Evolutionary conservation across 2,797 vertebrate species (phyloP).

Genomic region (Sebastes kiyomatsui): DNA sequence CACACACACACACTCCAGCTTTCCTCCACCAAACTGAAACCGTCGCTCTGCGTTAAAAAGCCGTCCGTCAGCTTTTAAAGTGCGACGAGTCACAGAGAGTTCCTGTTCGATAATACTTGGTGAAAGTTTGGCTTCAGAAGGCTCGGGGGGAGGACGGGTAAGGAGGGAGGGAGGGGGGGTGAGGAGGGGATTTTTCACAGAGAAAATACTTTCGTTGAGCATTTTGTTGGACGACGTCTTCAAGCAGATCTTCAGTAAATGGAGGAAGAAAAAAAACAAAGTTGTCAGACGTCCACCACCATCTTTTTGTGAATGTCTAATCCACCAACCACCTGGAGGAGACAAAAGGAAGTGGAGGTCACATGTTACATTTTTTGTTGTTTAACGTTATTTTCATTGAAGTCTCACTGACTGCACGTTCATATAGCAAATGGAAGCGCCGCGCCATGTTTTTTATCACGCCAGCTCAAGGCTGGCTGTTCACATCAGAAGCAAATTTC

Average conservation of each 20-base stretch:
- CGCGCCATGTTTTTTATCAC: accelerated
- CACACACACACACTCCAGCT: conserved; percentile 89
- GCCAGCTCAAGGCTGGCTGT: no score
- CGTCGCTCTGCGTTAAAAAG: conserved; percentile 82
- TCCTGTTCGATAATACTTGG: conserved; percentile 91
- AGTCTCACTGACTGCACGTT: no score
- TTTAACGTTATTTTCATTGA: no score
- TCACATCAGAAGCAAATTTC: no score
- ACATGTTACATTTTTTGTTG: no score
- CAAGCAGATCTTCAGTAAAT: conserved; percentile 92
- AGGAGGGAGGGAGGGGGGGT: not conserved
- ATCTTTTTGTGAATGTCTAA: conserved; percentile 99
- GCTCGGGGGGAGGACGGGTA: not conserved
- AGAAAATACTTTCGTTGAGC: conserved; percentile 87
- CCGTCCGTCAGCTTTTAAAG: conserved; percentile 88
- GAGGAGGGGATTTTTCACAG: conserved; percentile 16
- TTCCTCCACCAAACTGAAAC: conserved; percentile 89
- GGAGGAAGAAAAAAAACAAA: conserved; percentile 81
- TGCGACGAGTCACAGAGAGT: conserved; percentile 91
- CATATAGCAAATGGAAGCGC: no score
- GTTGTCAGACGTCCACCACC: conserved; percentile 93
- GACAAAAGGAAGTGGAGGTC: not conserved
- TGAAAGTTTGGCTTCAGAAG: conserved; percentile 91
- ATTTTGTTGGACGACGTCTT: conserved; percentile 88
- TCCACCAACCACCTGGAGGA: conserved; percentile 90